These are phyloP conservation scores for Deilephila porcellus DNA, from an alignment of 2,888 invertebrate species.

Conservation along the genomic window DNA sequence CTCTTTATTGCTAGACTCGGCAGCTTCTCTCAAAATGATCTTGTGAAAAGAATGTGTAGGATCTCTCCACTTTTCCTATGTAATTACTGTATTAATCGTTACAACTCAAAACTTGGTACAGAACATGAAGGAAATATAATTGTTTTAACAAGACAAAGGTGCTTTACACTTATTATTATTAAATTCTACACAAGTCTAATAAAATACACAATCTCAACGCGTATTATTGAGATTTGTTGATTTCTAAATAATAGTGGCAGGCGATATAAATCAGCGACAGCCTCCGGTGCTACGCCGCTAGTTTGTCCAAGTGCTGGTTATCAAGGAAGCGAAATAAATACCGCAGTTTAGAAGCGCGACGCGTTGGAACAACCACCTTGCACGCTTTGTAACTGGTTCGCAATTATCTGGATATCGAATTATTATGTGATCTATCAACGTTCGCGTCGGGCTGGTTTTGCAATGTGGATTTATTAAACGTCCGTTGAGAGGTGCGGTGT, in stretches of 20 bases:
- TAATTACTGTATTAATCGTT: too few relatives aligned
- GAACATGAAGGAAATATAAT: background rate
- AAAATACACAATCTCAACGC: background rate
- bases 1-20: too few relatives aligned
- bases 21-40: too few relatives aligned
- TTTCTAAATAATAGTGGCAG: constrained; percentile 64
- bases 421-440: constrained; percentile 24
- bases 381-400: constrained; percentile 37
- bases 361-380: constrained; percentile 32
- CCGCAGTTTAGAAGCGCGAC: constrained; percentile 39
- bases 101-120: too few relatives aligned
- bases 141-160: background rate
- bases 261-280: constrained; percentile 59
- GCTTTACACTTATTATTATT: background rate
- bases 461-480: constrained; percentile 20
- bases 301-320: constrained; percentile 49
- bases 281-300: constrained; percentile 57
- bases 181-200: background rate
- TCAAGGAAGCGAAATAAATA: constrained; percentile 45
- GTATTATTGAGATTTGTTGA: constrained; percentile 59
- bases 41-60: too few relatives aligned
- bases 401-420: constrained; percentile 22
- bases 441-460: constrained; percentile 23
- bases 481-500: background rate
- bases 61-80: too few relatives aligned